Evolutionary conservation across 1,140 invertebrate genomes (phyloP).

Genomic region (Oedothorax gibbosus): DNA sequence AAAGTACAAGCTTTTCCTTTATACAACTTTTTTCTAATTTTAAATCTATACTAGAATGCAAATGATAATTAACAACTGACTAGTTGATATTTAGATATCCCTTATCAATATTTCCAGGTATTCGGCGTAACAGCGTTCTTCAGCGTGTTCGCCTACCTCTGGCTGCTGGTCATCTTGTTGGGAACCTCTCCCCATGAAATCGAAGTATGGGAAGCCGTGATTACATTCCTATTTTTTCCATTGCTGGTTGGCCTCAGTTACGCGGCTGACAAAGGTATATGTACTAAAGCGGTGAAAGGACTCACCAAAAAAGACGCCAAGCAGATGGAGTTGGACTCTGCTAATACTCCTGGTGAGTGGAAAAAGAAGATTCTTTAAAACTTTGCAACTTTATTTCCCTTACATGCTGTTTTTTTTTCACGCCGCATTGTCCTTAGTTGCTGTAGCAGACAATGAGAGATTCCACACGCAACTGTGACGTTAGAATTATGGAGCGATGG

Average conservation of each 20-base stretch:
- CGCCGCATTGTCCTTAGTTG: too few species aligned
- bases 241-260: constrained; percentile 72
- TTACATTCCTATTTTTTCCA: constrained; percentile 76
- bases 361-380: too few species aligned
- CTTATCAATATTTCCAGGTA: constrained; percentile 67
- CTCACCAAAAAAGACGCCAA: constrained; percentile 51
- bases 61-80: neutral
- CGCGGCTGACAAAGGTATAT: constrained; percentile 72
- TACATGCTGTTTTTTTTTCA: too few species aligned
- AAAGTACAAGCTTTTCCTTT: too few species aligned
- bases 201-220: constrained; percentile 75
- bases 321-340: constrained; percentile 69
- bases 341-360: too few species aligned
- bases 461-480: too few species aligned
- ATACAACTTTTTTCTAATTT: too few species aligned
- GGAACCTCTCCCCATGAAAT: constrained; percentile 70
- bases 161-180: constrained; percentile 74
- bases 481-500: too few species aligned
- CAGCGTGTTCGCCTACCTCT: constrained; percentile 76
- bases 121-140: constrained; percentile 74
- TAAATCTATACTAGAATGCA: too few species aligned
- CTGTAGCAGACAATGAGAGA: too few species aligned
- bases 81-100: neutral
- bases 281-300: constrained; percentile 65
- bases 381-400: too few species aligned